These are phyloP conservation scores for Calyptomena viridis DNA, from an alignment of 2,113 vertebrate genomes.

Conservation along the genomic window DNA sequence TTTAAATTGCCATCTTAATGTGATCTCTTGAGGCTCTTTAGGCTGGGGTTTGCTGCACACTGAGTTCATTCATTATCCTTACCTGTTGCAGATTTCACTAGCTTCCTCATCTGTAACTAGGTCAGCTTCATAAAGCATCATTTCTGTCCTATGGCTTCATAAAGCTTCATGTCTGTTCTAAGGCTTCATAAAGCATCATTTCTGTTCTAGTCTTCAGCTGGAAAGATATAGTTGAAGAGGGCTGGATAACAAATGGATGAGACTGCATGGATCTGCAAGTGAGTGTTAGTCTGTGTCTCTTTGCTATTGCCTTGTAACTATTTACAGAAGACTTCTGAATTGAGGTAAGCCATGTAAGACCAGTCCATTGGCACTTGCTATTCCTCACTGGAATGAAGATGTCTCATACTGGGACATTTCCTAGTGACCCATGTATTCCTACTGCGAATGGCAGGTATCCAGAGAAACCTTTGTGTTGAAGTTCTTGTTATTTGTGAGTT, in stretches of 20 bases:
- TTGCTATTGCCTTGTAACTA: not conserved
- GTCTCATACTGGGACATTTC: not conserved
- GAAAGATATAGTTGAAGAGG: not conserved
- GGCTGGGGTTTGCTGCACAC: not conserved
- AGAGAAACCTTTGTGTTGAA: not conserved
- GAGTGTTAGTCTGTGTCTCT: not conserved
- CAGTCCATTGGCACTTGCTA: not conserved
- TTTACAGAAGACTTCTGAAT: not conserved
- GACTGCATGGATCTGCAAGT: not conserved
- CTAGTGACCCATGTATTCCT: not conserved
- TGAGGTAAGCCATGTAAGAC: not conserved
- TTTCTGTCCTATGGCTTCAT: not conserved
- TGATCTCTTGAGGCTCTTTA: not conserved
- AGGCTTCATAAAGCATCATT: not conserved
- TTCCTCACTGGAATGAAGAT: not conserved
- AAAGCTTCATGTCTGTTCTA: not conserved
- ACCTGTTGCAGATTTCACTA: not conserved
- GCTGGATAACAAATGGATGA: not conserved
- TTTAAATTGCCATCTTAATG: not conserved
- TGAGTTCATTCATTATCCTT: not conserved
- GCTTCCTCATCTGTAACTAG: slow-evolving; percentile 7
- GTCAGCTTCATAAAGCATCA: not conserved
- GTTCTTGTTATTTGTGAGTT: not conserved
- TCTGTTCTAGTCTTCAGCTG: not conserved
- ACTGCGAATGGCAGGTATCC: not conserved